Base-by-base conservation (phyloP, 2,888 invertebrate species). In the Netelia fuscicornis region DNA sequence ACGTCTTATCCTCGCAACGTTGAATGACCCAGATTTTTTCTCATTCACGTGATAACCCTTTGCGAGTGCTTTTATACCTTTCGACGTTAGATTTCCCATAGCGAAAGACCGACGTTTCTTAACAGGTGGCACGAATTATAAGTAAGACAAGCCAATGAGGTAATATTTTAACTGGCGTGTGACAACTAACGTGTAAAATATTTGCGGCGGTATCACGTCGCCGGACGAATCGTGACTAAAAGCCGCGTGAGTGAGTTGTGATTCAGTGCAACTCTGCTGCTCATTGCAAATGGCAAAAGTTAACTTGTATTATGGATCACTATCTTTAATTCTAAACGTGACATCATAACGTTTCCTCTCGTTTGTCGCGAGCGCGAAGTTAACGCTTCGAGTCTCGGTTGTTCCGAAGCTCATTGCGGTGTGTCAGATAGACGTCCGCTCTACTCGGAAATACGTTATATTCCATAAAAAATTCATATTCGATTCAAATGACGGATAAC, bases 251-350 rank as follows among this genome's bases (percentile, higher is more conserved):
- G 79, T 81, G 76, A 84, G 75, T 75, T 80, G 87, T 88, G 86
- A 89, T 86, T 87, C 86, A 87, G 86, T 86, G 87, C 83, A 25
- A 70, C 71, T 84, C 76, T 83, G 65, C 67, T 54, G 72, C 78
- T 62, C 68, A 64, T 81, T 64, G 74, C 80, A 42, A 58, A 78
- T 78, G 85, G 71, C 83, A 81, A 75, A 83, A 85, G 70, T 86
- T 80, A 85, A 81, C 83, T 77, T 56, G 60, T 62, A 78, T 86
- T 81, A 83, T 52, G 72, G 86, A 87, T 87, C 88, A 86, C 85
- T 80, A 81, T 64, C 72, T 86, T 80, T 85, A 84, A 87, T 84
- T 85, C 64, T 72, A 83, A 84, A 81, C 85, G 80, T 89, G 88
- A 89, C 86, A 85, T 89, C 89, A 89, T 74, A 56, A 70, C 30